phyloP scores from a whole-genome alignment of 2,888 invertebrate genomes.

The Calameuta idolon region DNA sequence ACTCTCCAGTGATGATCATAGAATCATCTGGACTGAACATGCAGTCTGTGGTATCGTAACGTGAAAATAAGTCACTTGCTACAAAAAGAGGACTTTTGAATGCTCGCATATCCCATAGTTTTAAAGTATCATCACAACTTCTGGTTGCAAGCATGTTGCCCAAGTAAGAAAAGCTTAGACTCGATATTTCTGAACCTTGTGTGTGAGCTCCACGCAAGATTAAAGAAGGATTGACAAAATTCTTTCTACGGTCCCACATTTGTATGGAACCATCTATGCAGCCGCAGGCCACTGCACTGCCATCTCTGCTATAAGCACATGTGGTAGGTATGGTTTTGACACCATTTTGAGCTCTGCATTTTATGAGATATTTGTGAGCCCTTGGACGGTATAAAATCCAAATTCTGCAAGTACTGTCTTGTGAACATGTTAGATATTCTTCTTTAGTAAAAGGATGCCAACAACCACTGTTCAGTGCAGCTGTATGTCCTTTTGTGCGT shows the following conservation, averaged over 20 bases:
- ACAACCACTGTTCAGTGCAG: conserved; percentile 85
- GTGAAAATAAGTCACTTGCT: conserved; percentile 79
- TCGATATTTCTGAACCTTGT: conserved; percentile 83
- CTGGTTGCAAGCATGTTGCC: conserved; percentile 83
- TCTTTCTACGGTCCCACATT: conserved; percentile 95
- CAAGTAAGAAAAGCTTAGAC: conserved; percentile 89
- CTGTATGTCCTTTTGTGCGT: conserved; percentile 93
- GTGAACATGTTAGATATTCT: conserved; percentile 94
- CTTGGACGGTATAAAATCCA: conserved; percentile 89
- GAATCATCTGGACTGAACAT: conserved; percentile 94
- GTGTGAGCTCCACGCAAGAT: conserved; percentile 85
- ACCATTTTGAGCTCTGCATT: conserved; percentile 88
- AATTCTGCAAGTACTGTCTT: conserved; percentile 92
- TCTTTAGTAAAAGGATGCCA: conserved; percentile 94
- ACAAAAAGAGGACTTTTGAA: conserved; percentile 83
- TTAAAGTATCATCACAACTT: conserved; percentile 92
- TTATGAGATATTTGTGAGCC: conserved; percentile 85
- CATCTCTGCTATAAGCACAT: conserved; percentile 87
- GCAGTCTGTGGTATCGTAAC: conserved; percentile 86
- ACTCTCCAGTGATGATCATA: conserved; percentile 89
- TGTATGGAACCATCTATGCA: conserved; percentile 96
- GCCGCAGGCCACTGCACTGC: conserved; percentile 88
- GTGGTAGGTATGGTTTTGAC: conserved; percentile 87
- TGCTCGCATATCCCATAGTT: conserved; percentile 92
- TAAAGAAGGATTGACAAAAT: conserved; percentile 88